Percentiles rank a stretch among this genome's conserved stretches.
Conservation (phyloP, 2,888 invertebrate genomes). For the Psococerastis gibbosa region DNA sequence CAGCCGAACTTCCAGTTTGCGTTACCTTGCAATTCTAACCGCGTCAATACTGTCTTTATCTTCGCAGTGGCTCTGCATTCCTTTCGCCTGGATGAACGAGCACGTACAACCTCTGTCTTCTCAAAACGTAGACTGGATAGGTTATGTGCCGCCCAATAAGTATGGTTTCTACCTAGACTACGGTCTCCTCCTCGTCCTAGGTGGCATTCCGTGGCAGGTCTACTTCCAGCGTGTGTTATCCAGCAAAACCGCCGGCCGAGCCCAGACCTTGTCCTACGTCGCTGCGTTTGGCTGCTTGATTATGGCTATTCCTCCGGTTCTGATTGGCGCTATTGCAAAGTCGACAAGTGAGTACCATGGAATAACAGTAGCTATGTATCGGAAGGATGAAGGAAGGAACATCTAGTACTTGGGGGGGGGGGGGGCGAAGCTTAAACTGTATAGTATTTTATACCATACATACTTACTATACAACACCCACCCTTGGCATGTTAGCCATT, state of each 20-base stretch:
- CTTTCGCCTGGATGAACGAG: conserved; percentile 80
- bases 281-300: conserved; percentile 89
- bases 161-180: conserved; percentile 75
- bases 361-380: too few relatives aligned
- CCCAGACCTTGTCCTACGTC: conserved; percentile 86
- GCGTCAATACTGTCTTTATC: not conserved
- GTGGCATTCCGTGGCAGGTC: conserved; percentile 97
- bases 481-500: too few relatives aligned
- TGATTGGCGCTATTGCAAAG: conserved; percentile 94
- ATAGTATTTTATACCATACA: too few relatives aligned
- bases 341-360: conserved; percentile 63
- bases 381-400: too few relatives aligned
- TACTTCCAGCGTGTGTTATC: conserved; percentile 97
- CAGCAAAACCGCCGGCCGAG: conserved; percentile 82
- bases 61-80: conserved; percentile 83
- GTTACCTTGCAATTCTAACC: too few relatives aligned
- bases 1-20: too few relatives aligned
- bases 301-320: conserved; percentile 92
- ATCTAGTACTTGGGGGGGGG: too few relatives aligned
- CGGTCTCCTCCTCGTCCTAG: conserved; percentile 74
- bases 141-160: conserved; percentile 47
- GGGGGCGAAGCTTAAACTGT: too few relatives aligned
- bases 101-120: conserved; percentile 65
- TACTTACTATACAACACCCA: too few relatives aligned
- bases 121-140: conserved; percentile 81